Evolutionary conservation across 2,888 invertebrate species (phyloP), one percentile per base, ranked within the genome.

Genomic region (Caenorhabditis angaria): DNA sequence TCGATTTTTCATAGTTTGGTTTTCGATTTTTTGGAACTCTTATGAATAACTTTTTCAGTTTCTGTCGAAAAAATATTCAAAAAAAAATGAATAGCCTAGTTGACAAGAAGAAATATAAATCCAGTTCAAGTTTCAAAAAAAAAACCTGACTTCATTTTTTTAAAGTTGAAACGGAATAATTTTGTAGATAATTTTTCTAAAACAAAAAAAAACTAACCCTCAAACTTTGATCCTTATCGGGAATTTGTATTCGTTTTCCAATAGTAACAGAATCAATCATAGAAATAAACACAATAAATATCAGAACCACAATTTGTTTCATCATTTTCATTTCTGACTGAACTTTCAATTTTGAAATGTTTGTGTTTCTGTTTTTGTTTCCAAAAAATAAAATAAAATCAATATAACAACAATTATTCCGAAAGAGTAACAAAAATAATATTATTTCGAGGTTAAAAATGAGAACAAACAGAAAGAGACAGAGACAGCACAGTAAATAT

Each of bases 141-240:
- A 8, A 8, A 10, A n/a, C n/a, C n/a, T 32, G 5, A 10, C 32
- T 32, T 32, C 32, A 10, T 8, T 8, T 20, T n/a, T 57, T 6
- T 32, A 27, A 32, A 14, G 20, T 6, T 20, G 35, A 50, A 60
- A 50, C 28, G 20, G 20, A 29, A 41, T 29, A 47, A 5, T 28
- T 41, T 50, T 41, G 35, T 18, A 25, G 54, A 18, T 51, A 24
- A 51, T 8, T 22, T 5, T 41, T 27, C 3, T 2, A 25, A 54
- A n/a, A 8, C 10, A 54, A 27, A 54, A 25, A 27, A 54, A 8
- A n/a, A 35, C 41, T n/a, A n/a, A 71, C 71, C 56, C 61, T 66
- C 53, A 71, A 63, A 24, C 66, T 67, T 1, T 66, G 71, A 61
- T 71, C 71, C 58, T 71, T 71, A 64, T 71, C 71, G 2, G 71